phyloP scores from a whole-genome alignment of 2,888 invertebrate species.

The Papilio protenor region DNA sequence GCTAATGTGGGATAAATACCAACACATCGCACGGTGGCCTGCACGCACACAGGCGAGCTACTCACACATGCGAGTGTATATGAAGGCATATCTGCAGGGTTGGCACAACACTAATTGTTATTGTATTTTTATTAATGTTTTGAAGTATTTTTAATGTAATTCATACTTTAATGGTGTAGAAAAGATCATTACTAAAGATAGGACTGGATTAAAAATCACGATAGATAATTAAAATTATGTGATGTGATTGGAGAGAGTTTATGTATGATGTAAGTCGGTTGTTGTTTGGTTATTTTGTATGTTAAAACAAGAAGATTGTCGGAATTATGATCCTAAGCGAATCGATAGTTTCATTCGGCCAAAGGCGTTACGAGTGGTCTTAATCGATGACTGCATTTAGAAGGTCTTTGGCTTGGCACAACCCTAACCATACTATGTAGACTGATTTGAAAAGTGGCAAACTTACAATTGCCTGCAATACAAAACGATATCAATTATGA shows the following conservation, averaged over 20 bases:
- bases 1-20: conserved; percentile 79
- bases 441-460: conserved; percentile 8
- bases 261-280: background rate
- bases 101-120: conserved; percentile 16
- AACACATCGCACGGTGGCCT: conserved; percentile 62
- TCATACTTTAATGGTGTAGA: background rate
- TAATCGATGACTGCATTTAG: background rate
- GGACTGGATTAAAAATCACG: background rate
- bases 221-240: background rate
- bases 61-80: conserved; percentile 28
- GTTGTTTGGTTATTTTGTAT: background rate
- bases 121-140: background rate
- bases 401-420: background rate
- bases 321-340: background rate
- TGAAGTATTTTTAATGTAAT: conserved; percentile 2
- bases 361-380: background rate
- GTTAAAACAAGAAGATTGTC: background rate
- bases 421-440: conserved; percentile 20
- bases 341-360: background rate
- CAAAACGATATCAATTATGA: background rate
- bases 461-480: conserved; percentile 26
- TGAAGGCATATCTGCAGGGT: conserved; percentile 53
- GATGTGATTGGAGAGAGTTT: background rate
- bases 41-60: conserved; percentile 57
- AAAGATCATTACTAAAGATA: background rate